Base-by-base conservation (phyloP, 30 jellyfish, hydroid and myxozoan species). In the Hydractinia symbiolongicarpus region DNA sequence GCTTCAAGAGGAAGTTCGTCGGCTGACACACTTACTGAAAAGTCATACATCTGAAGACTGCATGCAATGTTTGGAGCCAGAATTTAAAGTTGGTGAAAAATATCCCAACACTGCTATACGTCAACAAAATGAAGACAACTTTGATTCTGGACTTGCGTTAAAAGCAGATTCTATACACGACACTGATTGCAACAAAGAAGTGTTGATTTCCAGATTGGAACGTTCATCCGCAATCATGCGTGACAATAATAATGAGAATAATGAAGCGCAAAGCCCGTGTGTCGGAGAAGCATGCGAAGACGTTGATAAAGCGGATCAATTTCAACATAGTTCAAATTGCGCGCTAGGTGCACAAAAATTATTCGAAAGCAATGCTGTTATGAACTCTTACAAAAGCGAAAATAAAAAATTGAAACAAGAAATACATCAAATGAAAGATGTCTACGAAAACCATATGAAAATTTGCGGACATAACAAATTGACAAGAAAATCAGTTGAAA, bases 341-440 rank as follows among this genome's bases (percentile, higher is more conserved):
- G 19, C 40, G 19, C 74, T n/a, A 9, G 4, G 4, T 44, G 2
- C 74, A 64, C 52, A 64, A 64, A 13, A 64, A 64, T 51, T 64
- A 51, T 64, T 64, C 40, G 74, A 64, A 13, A 64, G 17, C 40
- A 64, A 64, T 1, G 9, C 74, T 64, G 9, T 64, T 0, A 10
- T 74, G 7, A 58, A 74, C 13, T 55, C 68, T 21, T 74, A 58
- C 51, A 50, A 30, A 49, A 16, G 15, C 9, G 83, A 74, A 5
- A 74, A 74, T 19, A n/a, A 52, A 9, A 77, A 20, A 57, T 53
- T 77, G 8, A 77, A 77, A 54, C 51, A 77, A 21, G 85, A 77
- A 56, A 57, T 9, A 13, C 79, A 77, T 7, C 85, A 60, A 55
- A 77, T 77, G 85, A 77, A 77, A 77, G 85, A 77, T 17, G 76